phyloP scores from a whole-genome alignment of 2,888 invertebrate genomes.

The Taphrorychus bicolor region DNA sequence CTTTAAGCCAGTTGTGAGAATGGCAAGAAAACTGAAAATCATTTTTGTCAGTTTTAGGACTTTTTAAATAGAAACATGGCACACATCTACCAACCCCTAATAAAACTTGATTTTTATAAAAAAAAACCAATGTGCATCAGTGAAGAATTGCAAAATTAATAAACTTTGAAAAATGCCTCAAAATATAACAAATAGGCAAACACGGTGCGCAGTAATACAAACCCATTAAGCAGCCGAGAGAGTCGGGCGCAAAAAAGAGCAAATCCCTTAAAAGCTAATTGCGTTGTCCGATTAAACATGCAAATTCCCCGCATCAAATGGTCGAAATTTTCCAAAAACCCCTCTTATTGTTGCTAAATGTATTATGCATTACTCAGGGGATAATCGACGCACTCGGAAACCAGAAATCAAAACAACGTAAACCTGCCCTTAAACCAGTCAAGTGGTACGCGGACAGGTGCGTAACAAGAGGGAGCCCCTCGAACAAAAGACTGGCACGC shows the following conservation, averaged over 20 bases:
- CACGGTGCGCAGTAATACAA: neutral
- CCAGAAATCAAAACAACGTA: conserved; percentile 5
- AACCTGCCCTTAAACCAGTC: conserved; percentile 23
- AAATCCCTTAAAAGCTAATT: conserved; percentile 8
- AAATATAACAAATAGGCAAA: neutral
- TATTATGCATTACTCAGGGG: neutral
- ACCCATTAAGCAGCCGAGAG: neutral
- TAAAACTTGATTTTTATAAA: no score
- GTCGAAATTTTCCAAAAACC: neutral
- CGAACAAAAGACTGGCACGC: neutral
- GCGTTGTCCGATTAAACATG: neutral
- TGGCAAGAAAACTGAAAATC: no score
- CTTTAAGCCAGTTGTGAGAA: no score
- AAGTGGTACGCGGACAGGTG: conserved; percentile 26
- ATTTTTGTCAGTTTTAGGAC: no score
- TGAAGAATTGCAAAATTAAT: no score
- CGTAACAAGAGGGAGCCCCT: conserved; percentile 18
- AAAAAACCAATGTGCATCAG: no score
- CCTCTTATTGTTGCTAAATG: neutral
- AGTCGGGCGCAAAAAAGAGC: neutral
- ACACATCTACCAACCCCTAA: no score
- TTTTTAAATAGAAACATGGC: no score
- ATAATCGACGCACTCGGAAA: neutral
- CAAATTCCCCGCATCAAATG: neutral
- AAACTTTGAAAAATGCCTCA: no score